These are phyloP conservation scores for Orthosia gothica DNA, from an alignment of 2,888 invertebrate genomes.

Conservation along the genomic window DNA sequence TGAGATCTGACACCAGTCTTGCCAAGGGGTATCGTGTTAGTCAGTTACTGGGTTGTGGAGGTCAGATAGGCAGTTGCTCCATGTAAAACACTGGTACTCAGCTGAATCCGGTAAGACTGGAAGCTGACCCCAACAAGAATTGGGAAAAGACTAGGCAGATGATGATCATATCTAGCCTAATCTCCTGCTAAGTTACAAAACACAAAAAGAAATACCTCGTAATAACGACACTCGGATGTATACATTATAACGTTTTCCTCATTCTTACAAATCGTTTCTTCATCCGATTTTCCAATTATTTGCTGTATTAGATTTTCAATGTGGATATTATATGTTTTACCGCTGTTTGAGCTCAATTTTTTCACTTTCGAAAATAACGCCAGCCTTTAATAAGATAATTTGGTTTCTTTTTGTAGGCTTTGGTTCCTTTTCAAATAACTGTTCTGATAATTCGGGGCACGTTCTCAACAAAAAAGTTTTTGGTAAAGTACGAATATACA, in stretches of 20 bases:
- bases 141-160: too few relatives aligned
- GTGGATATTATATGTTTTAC: conserved; percentile 41
- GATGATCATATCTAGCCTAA: too few relatives aligned
- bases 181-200: conserved; percentile 9
- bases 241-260: conserved; percentile 28
- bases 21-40: too few relatives aligned
- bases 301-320: conserved; percentile 49
- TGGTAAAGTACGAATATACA: conserved; percentile 69
- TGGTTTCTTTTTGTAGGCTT: conserved; percentile 20
- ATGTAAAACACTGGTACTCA: too few relatives aligned
- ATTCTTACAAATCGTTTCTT: conserved; percentile 31
- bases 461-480: conserved; percentile 68
- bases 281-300: conserved; percentile 48
- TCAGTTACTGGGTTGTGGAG: too few relatives aligned
- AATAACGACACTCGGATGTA: conserved; percentile 4
- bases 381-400: conserved; percentile 34
- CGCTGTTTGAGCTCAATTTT: conserved; percentile 39
- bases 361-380: conserved; percentile 12
- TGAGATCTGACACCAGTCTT: too few relatives aligned
- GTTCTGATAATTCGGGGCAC: conserved; percentile 50
- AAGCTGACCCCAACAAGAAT: too few relatives aligned
- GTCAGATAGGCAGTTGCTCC: too few relatives aligned
- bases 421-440: conserved; percentile 41
- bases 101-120: too few relatives aligned
- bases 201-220: conserved; percentile 9